These are phyloP conservation scores for Dioctria rufipes DNA, from an alignment of 2,888 invertebrate genomes.

Conservation along the genomic window DNA sequence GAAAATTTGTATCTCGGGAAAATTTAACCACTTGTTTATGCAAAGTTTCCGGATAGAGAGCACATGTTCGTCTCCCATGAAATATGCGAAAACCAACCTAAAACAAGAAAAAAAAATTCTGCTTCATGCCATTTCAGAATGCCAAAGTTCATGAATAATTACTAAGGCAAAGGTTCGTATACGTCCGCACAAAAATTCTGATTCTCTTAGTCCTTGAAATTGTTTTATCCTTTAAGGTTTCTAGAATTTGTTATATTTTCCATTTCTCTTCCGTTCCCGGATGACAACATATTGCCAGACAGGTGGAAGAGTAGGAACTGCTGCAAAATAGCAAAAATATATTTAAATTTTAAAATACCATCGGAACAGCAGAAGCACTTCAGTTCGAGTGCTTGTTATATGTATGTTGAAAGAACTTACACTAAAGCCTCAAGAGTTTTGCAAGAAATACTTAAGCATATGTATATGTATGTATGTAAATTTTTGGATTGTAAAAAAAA, in stretches of 20 bases:
- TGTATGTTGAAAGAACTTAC: not conserved
- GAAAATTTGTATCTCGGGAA: slow-evolving; percentile 49
- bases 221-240: slow-evolving; percentile 4
- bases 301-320: not conserved
- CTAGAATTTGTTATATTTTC: not conserved
- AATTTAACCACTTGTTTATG: slow-evolving; percentile 51
- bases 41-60: slow-evolving; percentile 48
- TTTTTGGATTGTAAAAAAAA: not conserved
- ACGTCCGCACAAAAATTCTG: not conserved
- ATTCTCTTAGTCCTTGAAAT: not conserved
- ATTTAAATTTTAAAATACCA: slow-evolving; percentile 3
- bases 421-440: not conserved
- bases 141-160: slow-evolving; percentile 52
- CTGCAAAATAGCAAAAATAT: not conserved
- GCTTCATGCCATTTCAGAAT: slow-evolving; percentile 39
- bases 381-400: not conserved
- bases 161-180: slow-evolving; percentile 6
- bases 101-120: slow-evolving; percentile 9
- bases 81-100: slow-evolving; percentile 42
- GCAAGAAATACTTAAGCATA: not conserved
- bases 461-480: not conserved
- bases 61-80: slow-evolving; percentile 52
- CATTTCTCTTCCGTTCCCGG: not conserved
- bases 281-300: not conserved
- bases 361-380: not conserved